Evolutionary conservation across 2,888 invertebrate species (phyloP), one percentile per base, ranked within the genome.

Genomic region (Volucella zonaria): DNA sequence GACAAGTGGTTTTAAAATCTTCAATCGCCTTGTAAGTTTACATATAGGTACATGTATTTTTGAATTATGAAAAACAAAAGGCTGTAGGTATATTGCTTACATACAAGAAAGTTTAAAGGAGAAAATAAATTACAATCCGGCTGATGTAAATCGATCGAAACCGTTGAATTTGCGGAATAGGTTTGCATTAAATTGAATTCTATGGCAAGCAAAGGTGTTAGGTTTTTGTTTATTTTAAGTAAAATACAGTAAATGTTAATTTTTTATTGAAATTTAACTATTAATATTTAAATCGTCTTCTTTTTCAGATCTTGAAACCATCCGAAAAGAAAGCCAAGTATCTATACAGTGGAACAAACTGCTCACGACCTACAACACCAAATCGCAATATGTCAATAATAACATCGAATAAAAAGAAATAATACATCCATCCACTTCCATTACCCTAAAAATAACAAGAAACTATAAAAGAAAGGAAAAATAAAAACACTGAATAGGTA

Each of bases 301-400:
- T 11, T 8, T 91, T 92, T 14, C 92, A 99, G 99, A 99, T 99
- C 90, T 93, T 99, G 92, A 99, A 99, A 93, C 99, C 99, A 90
- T 99, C 99, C 86, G 99, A 99, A 93, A 99, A 99, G 93, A 99
- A 99, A 93, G 99, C 99, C 88, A 99, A 99, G 93, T 99, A 99
- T 93, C 97, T 98, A 92, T 99, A 99, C 93, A 95, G 95, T 89
- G 96, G 96, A 89, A 95, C 96, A 93, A 96, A 96, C 92, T 96
- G 96, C 87, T 96, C 96, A 87, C 94, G 98, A 93, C 95, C 97
- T 87, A 95, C 96, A 88, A 96, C 97, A 90, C 96, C 96, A 88
- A 96, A 96, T 91, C 95, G 96, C 90, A 96, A 95, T 93, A 94
- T 92, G 58, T 94, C 95, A 87, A 88, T 91, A 88, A 89, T 91